Evolutionary conservation across 2,888 invertebrate genomes (phyloP).

Genomic region (Chrysolina haemoptera): DNA sequence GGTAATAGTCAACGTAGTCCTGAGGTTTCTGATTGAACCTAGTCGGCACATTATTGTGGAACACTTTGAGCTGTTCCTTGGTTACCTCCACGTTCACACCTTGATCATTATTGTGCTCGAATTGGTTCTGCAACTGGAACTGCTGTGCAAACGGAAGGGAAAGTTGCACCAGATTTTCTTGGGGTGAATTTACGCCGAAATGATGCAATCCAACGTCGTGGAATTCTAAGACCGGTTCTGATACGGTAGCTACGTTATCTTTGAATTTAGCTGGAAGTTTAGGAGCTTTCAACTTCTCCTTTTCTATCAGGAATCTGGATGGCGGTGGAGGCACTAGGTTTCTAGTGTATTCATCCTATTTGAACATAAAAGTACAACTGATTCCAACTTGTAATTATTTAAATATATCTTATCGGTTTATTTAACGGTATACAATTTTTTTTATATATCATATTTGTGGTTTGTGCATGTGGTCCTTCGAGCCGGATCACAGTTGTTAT

Average conservation of each 20-base stretch:
- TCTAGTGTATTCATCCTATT: conserved; percentile 68
- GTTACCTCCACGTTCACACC: conserved; percentile 66
- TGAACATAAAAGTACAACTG: conserved; percentile 52
- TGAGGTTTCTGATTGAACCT: conserved; percentile 55
- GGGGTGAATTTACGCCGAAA: conserved; percentile 50
- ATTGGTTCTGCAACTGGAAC: conserved; percentile 57
- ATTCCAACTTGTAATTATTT: no score
- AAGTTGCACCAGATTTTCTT: conserved; percentile 62
- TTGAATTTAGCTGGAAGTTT: conserved; percentile 49
- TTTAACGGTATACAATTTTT: no score
- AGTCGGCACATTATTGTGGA: conserved; percentile 61
- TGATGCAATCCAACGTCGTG: conserved; percentile 42
- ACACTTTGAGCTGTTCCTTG: conserved; percentile 67
- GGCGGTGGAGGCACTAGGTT: conserved; percentile 71
- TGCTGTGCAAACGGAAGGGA: conserved; percentile 62
- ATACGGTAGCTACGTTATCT: conserved; percentile 49
- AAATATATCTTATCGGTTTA: no score
- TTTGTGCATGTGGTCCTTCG: no score
- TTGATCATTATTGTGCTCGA: conserved; percentile 47
- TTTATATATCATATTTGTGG: no score
- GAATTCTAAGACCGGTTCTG: conserved; percentile 46
- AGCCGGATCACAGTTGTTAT: no score
- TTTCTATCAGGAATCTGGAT: conserved; percentile 39
- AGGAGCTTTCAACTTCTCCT: conserved; percentile 40
- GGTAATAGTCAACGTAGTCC: conserved; percentile 58